A percentile compares a stretch with the other conserved stretches of the same genome.
Evolutionary conservation across 2,888 invertebrate species (phyloP).

Genomic region (Drosophila anomalata): DNA sequence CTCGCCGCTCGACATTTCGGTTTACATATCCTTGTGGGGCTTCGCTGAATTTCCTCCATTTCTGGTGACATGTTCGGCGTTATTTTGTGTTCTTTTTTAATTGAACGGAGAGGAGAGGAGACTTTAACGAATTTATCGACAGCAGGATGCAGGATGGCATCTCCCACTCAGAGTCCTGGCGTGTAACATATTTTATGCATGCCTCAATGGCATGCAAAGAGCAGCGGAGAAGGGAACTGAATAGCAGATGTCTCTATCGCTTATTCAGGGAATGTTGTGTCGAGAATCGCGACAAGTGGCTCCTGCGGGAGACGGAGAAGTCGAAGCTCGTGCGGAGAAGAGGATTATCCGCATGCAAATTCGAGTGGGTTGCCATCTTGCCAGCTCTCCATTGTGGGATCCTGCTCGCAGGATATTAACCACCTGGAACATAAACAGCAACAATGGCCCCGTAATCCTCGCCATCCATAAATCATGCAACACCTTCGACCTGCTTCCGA

Average conservation of each 20-base stretch:
- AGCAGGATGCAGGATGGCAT: conserved; percentile 19
- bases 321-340: background rate
- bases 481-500: conserved; percentile 46
- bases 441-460: conserved; percentile 12
- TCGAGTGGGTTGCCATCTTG: conserved; percentile 7
- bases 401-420: conserved; percentile 29
- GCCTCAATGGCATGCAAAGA: conserved; percentile 39
- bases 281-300: conserved; percentile 12
- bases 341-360: conserved; percentile 30
- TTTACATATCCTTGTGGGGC: conserved; percentile 19
- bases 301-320: background rate
- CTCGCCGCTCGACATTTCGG: conserved; percentile 30
- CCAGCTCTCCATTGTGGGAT: conserved; percentile 13
- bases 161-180: conserved; percentile 14
- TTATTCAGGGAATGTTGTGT: conserved; percentile 13
- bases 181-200: conserved; percentile 54
- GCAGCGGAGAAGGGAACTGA: background rate
- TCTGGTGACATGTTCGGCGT: conserved; percentile 18
- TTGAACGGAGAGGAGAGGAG: conserved; percentile 36
- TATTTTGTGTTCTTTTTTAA: conserved; percentile 36
- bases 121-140: conserved; percentile 47
- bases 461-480: conserved; percentile 40
- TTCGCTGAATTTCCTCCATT: conserved; percentile 31
- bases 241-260: conserved; percentile 37
- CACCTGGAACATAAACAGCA: conserved; percentile 39